Conservation (phyloP, 2,888 invertebrate species). For the Imbricaverruca yamaguchii region DNA sequence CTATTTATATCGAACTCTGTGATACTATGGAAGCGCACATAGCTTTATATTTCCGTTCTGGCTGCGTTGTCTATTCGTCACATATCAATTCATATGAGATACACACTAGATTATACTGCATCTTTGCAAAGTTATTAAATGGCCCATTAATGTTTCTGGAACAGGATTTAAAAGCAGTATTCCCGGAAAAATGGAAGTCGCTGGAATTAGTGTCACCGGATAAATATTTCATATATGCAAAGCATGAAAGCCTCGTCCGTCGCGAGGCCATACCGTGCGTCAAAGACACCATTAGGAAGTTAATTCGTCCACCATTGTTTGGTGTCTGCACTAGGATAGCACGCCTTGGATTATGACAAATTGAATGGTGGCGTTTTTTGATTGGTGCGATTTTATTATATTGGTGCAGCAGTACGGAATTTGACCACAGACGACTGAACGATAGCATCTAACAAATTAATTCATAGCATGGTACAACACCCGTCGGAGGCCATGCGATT, state of each 20-base stretch:
- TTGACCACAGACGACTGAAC: too few relatives aligned
- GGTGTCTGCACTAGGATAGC: neutral
- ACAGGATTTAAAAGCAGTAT: neutral
- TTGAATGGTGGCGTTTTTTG: neutral
- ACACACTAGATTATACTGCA: neutral
- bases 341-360: neutral
- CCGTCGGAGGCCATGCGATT: too few relatives aligned
- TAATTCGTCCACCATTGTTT: neutral
- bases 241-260: neutral
- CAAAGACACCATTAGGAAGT: neutral
- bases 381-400: too few relatives aligned
- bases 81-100: neutral
- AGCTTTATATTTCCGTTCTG: too few relatives aligned
- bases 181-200: neutral
- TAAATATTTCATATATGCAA: conserved; percentile 10
- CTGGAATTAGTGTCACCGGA: neutral
- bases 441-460: too few relatives aligned
- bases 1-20: too few relatives aligned
- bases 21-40: too few relatives aligned
- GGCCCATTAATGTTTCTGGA: neutral
- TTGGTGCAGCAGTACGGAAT: too few relatives aligned
- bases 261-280: neutral
- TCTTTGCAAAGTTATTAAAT: neutral
- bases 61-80: too few relatives aligned
- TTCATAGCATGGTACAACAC: too few relatives aligned